Evolutionary conservation across 2,888 invertebrate genomes (phyloP), one percentile per base, ranked within the genome.

Genomic region (Epistrophe grossulariae): DNA sequence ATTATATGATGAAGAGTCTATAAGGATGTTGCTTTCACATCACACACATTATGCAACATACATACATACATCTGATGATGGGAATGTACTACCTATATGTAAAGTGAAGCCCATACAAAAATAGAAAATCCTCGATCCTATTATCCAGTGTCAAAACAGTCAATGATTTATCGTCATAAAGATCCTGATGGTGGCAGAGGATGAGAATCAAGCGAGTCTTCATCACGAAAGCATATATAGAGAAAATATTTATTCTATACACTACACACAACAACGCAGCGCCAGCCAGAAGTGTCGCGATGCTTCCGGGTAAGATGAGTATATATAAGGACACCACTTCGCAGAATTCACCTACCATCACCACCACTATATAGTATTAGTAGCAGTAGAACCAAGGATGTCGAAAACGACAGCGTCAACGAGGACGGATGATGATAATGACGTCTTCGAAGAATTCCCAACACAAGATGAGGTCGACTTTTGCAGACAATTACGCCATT

Each of bases 401-500:
- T 64, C 68, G 70, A 79, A 81, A 78, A 78, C 70, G 78, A 85
- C 77, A 57, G 70, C 77, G 59, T 59, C 48, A 68, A 79, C 60
- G 55, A 74, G 73, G 31, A 59, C 59, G 64, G 10, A 50, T 35
- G 79, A 31, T 52, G 55, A 72, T 68, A 31, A 64, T 60, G 72
- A 84, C 19, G 31, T 52, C 19, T 24, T 52, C 62, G 60, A 78
- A 48, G 78, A 82, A 81, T 74, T 68, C 55, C 79, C 64, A 55
- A 64, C 74, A 79, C 35, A 79, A 73, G 79, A 78, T 78, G 85
- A 85, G 74, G 83, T 87, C 83, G 87, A 77, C 87, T 83, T 79
- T 87, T 57, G 83, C 74, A 87, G 87, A 83, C 82, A 87, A 83
- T 83, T 79, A 79, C 87, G 87, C 87, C 83, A 79, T 87, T 87